Base-by-base conservation (phyloP, 2,797 vertebrate genomes). In the Echiichthys vipera region DNA sequence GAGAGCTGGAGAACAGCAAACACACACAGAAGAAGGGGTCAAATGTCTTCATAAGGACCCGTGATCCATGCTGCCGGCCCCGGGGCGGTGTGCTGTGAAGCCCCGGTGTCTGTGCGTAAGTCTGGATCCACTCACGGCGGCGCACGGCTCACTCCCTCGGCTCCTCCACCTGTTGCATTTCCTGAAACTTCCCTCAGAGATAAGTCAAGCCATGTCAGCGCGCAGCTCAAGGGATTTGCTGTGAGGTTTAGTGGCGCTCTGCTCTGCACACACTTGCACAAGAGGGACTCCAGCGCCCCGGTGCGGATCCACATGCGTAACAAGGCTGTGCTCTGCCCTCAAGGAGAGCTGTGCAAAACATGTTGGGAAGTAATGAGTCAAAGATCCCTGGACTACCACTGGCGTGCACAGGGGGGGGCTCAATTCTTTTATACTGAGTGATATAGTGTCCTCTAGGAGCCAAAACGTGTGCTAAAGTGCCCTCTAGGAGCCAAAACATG, bases 161-260 rank as follows among this genome's bases (percentile, higher is more conserved):
- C 59, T 81, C 66, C 17, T 91, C 90, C 93, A 94, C 93, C 93
- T 94, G 93, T 88, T 91, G 90, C 89, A 89, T 92, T 93, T 92
- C 93, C 93, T 91, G 93, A 89, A 90, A 87, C 78, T 84, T 83
- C 80, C 90, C 83, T 47, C 72, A 80, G 73, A 82, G 86, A 75
- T 66, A 82, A 61, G 78, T 85, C 80, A 56, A 78, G 75, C 73
- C 89, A 85, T 89, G 80, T 81, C 84, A 65, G 10, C 77, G 58
- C 43, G 49, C 69, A 67, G 86, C 86, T 91, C 57, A 91, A 81
- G 79, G 84, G 91, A 92, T 92, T 93, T 91, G 46, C 87, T 18
- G 14, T 36, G 56, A 90, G 89, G 61, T 84, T 91, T 91, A 32
- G 61, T 20, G 5, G 57, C 65, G 53, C 77, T 63, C 77, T 18